Evolutionary conservation across 1,140 invertebrate species (phyloP).

Genomic region (Drosophila repletoides): DNA sequence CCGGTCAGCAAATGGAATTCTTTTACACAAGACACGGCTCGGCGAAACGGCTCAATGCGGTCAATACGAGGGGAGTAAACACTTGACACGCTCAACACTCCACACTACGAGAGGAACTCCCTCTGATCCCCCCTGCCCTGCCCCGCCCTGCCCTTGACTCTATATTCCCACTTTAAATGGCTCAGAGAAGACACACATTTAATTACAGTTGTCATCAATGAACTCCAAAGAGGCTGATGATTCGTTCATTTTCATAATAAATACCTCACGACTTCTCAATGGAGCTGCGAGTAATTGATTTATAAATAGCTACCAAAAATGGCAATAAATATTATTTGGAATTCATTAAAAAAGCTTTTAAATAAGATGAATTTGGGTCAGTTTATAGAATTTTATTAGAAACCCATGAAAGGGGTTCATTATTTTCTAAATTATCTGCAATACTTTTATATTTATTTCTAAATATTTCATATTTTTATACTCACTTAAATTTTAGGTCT

Average conservation of each 20-base stretch:
- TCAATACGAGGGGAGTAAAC: constrained; percentile 37
- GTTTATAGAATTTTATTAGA: too few relatives aligned
- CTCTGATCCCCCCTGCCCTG: not conserved
- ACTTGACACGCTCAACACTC: constrained; percentile 51
- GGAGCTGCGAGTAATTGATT: too few relatives aligned
- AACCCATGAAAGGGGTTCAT: too few relatives aligned
- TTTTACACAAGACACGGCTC: constrained; percentile 50
- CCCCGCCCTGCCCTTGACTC: not conserved
- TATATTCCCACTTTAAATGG: not conserved
- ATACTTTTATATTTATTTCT: too few relatives aligned
- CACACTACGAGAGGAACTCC: not conserved
- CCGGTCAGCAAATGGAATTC: constrained; percentile 73
- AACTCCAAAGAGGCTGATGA: constrained; percentile 1
- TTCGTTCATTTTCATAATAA: constrained; percentile 5
- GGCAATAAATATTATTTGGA: too few relatives aligned
- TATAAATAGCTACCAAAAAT: too few relatives aligned
- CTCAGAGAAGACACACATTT: constrained; percentile 22
- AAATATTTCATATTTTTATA: too few relatives aligned
- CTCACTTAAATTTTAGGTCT: too few relatives aligned
- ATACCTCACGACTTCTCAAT: not conserved
- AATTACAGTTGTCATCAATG: constrained; percentile 30
- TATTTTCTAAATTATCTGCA: too few relatives aligned
- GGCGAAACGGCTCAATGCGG: constrained; percentile 51
- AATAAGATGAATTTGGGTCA: too few relatives aligned
- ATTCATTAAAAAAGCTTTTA: too few relatives aligned